Evolutionary conservation across 2,797 vertebrate species (phyloP), one percentile per base, ranked within the genome.

Genomic region (Poeciliopsis presidionis): DNA sequence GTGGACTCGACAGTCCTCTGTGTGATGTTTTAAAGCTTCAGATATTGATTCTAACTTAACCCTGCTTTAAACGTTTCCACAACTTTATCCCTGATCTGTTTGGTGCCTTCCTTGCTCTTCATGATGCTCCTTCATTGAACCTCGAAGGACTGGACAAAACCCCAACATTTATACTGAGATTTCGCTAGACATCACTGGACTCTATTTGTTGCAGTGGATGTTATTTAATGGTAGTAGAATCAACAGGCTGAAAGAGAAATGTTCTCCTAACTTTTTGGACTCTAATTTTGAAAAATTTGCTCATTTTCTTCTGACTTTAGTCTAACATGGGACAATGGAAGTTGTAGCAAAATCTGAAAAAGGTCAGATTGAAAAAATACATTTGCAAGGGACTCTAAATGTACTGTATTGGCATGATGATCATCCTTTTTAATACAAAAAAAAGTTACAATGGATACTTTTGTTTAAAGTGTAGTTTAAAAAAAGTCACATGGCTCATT

Each of bases 391-490:
- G 65, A 53, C 43, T 22, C 41, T 7, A 79, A 73, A 80, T 79
- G 45, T 80, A 2, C 53, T 63, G 0, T 28, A 46, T 65, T 55
- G 33, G 61, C 76, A 67, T 80, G 45, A 30, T 76, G 78, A 69
- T 43, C 45, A 28, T 72, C 70, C 39, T 57, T 59, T 73, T 71
- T 74, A 80, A 78, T 83, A 78, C 1, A 61, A 63, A 18, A 5
- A 30, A 76, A 59, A 30, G 71, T 74, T 72, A 67, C 69, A 84
- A 75, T 78, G 39, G 71, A 14, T 47, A 36, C 72, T 80, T 65
- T 74, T 7, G 8, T 43, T 79, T 69, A 72, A 65, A 73, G 51
- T 79, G 33, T 67, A 69, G 63, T 61, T 65, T 46, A 57, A 30
- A 72, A 33, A 80, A 73, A 28, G 30, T 77, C 12, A 47, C 76